Conservation (phyloP, 2,113 vertebrate genomes). For the Petrocephalus zakoni region DNA sequence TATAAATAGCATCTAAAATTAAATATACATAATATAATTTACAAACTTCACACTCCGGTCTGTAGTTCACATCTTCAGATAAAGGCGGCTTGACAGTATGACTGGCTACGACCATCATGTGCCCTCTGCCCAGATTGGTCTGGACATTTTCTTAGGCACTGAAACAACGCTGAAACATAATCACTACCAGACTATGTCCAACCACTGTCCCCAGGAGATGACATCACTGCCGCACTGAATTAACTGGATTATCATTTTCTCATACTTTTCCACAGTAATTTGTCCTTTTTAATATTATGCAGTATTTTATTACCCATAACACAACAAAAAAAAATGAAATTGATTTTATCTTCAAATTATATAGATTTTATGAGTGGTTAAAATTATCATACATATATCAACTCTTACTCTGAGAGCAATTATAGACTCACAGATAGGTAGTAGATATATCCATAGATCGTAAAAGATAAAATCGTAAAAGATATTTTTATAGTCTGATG, state of each 20-base stretch:
- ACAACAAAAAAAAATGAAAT: not conserved
- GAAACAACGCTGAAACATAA: not conserved
- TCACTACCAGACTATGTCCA: not conserved
- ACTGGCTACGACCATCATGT: no score
- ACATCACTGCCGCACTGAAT: not conserved
- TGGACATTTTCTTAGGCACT: not conserved
- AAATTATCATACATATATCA: not conserved
- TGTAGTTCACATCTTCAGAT: not conserved
- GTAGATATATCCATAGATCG: not conserved
- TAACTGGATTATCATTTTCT: slow-evolving; percentile 2
- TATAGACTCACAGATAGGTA: not conserved
- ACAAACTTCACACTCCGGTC: not conserved
- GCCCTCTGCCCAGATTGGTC: not conserved
- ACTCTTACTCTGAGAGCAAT: not conserved
- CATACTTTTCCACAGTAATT: not conserved
- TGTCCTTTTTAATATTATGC: not conserved
- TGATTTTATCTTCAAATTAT: slow-evolving; percentile 11
- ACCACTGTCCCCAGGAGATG: not conserved
- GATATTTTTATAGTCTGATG: not conserved
- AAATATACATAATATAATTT: not conserved
- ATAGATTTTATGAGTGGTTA: not conserved
- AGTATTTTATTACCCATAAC: not conserved
- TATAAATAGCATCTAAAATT: not conserved
- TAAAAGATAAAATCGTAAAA: not conserved
- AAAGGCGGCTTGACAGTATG: not conserved